phyloP scores from a whole-genome alignment of 2,888 invertebrate species.

The Mayetiola destructor region DNA sequence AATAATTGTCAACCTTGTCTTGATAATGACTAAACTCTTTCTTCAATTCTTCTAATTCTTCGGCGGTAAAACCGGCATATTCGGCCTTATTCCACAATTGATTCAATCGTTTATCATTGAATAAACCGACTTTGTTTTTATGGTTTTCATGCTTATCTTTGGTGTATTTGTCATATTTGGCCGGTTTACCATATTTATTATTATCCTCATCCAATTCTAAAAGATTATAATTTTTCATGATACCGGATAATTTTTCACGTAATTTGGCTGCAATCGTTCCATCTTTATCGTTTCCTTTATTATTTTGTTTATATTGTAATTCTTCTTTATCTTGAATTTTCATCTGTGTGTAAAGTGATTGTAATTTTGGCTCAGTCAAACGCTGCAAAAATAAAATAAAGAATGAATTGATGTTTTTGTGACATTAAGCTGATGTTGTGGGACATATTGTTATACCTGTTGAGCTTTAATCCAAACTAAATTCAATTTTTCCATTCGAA shows the following conservation, averaged over 20 bases:
- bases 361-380: conserved; percentile 67
- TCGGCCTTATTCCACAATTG: conserved; percentile 84
- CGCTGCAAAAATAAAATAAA: conserved; percentile 36
- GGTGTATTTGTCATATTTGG: conserved; percentile 39
- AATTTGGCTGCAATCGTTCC: conserved; percentile 70
- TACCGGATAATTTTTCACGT: conserved; percentile 61
- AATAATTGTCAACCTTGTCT: conserved; percentile 82
- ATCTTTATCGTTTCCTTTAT: conserved; percentile 72
- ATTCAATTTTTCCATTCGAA: conserved; percentile 81
- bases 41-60: conserved; percentile 65
- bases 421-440: too few relatives aligned
- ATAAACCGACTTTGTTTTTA: conserved; percentile 55
- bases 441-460: conserved; percentile 52
- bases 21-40: conserved; percentile 87
- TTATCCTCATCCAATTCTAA: conserved; percentile 61
- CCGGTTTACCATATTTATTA: conserved; percentile 24
- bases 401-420: background rate
- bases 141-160: conserved; percentile 41
- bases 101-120: conserved; percentile 80
- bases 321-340: conserved; percentile 90
- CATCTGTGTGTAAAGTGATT: conserved; percentile 73
- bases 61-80: conserved; percentile 68
- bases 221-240: conserved; percentile 69
- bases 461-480: conserved; percentile 80
- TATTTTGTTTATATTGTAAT: conserved; percentile 64